phyloP scores from a whole-genome alignment of 2,113 vertebrate species.

The Caloenas nicobarica region DNA sequence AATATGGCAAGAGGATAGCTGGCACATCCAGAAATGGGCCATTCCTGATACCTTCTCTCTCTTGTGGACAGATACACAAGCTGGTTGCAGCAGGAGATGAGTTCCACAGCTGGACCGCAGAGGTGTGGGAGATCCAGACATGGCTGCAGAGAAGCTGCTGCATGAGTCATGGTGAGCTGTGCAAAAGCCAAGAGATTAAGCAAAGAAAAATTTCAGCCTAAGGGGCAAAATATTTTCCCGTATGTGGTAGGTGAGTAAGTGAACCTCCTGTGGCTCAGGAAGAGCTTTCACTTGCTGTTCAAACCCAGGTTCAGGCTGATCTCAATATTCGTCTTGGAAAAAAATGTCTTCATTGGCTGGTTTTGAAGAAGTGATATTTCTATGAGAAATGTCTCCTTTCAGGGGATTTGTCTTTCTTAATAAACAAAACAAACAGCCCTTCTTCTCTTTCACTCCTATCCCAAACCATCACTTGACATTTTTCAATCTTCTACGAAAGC shows the following conservation, averaged over 20 bases:
- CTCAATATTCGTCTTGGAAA: neutral
- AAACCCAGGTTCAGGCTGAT: neutral
- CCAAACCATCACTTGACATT: slow-evolving; percentile 10
- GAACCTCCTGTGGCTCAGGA: neutral
- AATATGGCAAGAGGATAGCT: neutral
- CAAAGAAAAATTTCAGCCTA: neutral
- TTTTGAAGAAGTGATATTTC: slow-evolving; percentile 23
- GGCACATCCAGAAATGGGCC: neutral
- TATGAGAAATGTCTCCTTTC: slow-evolving; percentile 12
- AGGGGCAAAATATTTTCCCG: neutral
- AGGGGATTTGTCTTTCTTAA: slow-evolving; percentile 29
- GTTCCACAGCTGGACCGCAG: neutral
- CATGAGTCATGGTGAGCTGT: neutral
- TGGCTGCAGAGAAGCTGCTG: neutral
- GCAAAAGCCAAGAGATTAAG: neutral
- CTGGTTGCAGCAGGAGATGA: neutral
- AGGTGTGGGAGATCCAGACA: neutral
- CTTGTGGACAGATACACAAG: too few species aligned
- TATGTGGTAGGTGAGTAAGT: neutral
- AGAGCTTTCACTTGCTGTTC: neutral
- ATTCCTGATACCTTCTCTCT: too few species aligned
- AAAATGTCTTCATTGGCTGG: accelerated
- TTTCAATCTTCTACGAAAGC: neutral
- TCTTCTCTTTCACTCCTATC: neutral
- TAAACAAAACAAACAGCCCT: neutral